Base-by-base conservation (phyloP, 2,113 vertebrate species). In the Myanophis thanlyinensis region DNA sequence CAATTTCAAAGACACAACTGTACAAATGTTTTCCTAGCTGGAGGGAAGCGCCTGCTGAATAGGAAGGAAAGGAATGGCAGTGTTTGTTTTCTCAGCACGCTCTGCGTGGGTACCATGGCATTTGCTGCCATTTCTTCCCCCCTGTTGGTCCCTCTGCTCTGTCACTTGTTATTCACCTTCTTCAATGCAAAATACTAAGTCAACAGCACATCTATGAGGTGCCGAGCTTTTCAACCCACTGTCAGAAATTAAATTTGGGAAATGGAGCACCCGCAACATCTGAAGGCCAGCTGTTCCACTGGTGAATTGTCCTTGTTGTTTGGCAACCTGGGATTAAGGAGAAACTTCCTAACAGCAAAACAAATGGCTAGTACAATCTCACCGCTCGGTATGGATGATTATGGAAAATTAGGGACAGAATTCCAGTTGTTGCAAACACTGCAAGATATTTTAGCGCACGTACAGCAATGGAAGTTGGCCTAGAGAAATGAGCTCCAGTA, bases 1-100 rank as follows among this genome's bases (percentile, higher is more conserved):
- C 11, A 90, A 51, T 93, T 94, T 94, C 56, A 92, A 93, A 91
- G 47, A 94, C 91, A 93, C 92, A 93, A 11, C 89, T 95, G 92
- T 73, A 89, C n/a, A 73, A 49, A 90, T 93, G 0, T 88, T 95
- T 94, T 94, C 84, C 80, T 91, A 91, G 13, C 9, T 93, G 54
- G 90, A 92, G 1, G 87, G 6, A 44, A 13, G 23, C 12, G 8
- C 90, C 90, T 88, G 52, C 90, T 59, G 22, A 88, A 22, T 5
- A 85, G 87, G 87, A n/a, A 3, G 84, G 18, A 8, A 0, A 0
- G 0, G 46, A 52, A 11, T 1, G 88, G 47, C 49, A 44, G n/a
- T 46, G 0, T 87, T 46, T 89, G 22, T 25, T 51, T 40, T 84
- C 73, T 30, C 53, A n/a, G 20, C 53, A 9, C 44, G 56, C 11